These are phyloP conservation scores for Nymphalis urticae DNA, from an alignment of 2,888 invertebrate species.

Conservation along the genomic window DNA sequence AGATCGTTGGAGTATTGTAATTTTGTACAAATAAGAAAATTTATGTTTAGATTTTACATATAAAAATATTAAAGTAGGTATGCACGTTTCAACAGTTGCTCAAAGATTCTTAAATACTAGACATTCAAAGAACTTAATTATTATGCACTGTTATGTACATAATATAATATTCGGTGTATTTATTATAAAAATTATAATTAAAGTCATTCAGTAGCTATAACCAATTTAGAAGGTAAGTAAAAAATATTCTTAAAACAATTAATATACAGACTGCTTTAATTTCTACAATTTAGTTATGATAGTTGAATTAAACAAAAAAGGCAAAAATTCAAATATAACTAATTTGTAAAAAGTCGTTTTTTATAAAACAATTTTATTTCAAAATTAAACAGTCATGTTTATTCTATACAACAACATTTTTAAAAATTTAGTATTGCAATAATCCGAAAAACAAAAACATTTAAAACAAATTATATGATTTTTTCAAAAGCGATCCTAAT, in stretches of 20 bases:
- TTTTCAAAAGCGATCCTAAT: not conserved
- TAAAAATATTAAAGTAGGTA: constrained; percentile 30
- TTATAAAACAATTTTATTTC: too few relatives aligned
- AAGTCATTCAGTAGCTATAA: constrained; percentile 9
- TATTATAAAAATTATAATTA: constrained; percentile 6
- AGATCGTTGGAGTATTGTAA: constrained; percentile 18
- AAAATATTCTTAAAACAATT: not conserved
- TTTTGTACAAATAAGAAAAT: constrained; percentile 21
- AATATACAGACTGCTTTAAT: too few relatives aligned
- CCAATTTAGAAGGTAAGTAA: not conserved
- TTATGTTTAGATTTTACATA: constrained; percentile 18
- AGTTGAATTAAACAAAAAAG: too few relatives aligned
- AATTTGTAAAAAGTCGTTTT: too few relatives aligned
- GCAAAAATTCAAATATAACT: too few relatives aligned
- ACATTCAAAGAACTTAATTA: constrained; percentile 16
- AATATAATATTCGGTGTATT: constrained; percentile 14
- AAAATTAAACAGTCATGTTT: too few relatives aligned
- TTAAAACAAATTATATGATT: too few relatives aligned
- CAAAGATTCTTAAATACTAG: constrained; percentile 22
- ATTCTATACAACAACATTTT: too few relatives aligned
- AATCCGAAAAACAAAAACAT: too few relatives aligned
- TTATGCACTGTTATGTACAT: constrained; percentile 30
- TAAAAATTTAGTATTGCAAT: too few relatives aligned
- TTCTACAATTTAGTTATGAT: too few relatives aligned
- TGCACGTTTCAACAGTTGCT: constrained; percentile 19